Evolutionary conservation across 2,888 invertebrate species (phyloP).

Genomic region (Macroteleia sp.): DNA sequence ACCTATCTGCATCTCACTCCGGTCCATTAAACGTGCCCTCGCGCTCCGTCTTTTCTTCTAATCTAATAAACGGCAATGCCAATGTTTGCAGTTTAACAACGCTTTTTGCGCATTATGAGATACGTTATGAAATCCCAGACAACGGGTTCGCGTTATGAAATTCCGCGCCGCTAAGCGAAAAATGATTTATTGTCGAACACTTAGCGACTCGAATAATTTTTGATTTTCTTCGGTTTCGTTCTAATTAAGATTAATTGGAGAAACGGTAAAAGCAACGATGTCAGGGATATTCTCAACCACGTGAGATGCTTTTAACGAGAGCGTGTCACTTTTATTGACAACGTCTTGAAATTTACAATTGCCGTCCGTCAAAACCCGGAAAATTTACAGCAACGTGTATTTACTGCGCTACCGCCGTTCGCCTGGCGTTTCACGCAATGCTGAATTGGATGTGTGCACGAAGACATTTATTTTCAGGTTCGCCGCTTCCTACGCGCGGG

Average conservation of each 20-base stretch:
- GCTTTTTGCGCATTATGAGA: constrained; percentile 34
- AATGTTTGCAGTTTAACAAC: constrained; percentile 67
- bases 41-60: constrained; percentile 63
- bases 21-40: constrained; percentile 57
- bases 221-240: neutral
- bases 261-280: neutral
- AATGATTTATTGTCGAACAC: constrained; percentile 22
- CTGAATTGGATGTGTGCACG: constrained; percentile 58
- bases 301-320: constrained; percentile 32
- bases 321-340: constrained; percentile 58
- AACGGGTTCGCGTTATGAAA: constrained; percentile 8
- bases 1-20: constrained; percentile 45
- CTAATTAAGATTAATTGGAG: constrained; percentile 18
- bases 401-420: constrained; percentile 20
- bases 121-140: constrained; percentile 8
- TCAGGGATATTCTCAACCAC: constrained; percentile 25
- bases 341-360: constrained; percentile 54
- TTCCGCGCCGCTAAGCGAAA: constrained; percentile 9
- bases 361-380: constrained; percentile 53
- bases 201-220: neutral
- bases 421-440: constrained; percentile 38
- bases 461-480: constrained; percentile 65
- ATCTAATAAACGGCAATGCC: constrained; percentile 70
- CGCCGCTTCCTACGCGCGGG: constrained; percentile 54
- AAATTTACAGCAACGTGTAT: constrained; percentile 57